Percentiles rank a stretch among this genome's conserved stretches.
Evolutionary conservation across 2,888 invertebrate genomes (phyloP).

Genomic region (Neoaliturus tenellus): DNA sequence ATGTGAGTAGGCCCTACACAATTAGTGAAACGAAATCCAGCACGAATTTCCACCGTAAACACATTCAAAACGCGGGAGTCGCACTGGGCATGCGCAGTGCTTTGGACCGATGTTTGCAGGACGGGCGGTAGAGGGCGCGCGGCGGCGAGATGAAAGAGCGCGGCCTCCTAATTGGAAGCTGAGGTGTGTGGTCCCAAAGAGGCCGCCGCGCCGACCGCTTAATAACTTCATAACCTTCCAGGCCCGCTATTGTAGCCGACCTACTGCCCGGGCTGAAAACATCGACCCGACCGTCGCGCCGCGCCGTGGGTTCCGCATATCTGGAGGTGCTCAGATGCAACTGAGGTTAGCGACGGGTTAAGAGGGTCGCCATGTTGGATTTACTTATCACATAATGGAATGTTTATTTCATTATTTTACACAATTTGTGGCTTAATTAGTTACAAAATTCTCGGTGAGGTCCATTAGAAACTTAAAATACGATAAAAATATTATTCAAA

Average conservation of each 20-base stretch:
- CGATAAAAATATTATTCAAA: too few relatives aligned
- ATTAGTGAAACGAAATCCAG: too few relatives aligned
- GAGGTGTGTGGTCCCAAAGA: slow-evolving; percentile 63
- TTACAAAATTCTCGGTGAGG: too few relatives aligned
- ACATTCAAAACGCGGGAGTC: too few relatives aligned
- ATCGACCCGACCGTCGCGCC: slow-evolving; percentile 26
- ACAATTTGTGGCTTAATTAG: too few relatives aligned
- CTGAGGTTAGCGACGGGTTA: too few relatives aligned
- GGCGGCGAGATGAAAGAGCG: slow-evolving; percentile 64
- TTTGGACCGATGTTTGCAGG: slow-evolving; percentile 53
- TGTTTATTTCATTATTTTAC: too few relatives aligned
- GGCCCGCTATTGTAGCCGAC: slow-evolving; percentile 29
- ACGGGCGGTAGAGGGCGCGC: slow-evolving; percentile 31
- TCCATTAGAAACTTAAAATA: too few relatives aligned
- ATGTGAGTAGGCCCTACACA: too few relatives aligned
- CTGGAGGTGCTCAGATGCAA: neutral
- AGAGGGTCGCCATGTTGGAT: too few relatives aligned
- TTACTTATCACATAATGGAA: too few relatives aligned
- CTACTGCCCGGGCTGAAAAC: slow-evolving; percentile 50
- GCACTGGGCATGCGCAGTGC: neutral
- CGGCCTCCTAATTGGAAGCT: slow-evolving; percentile 62
- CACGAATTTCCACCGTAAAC: too few relatives aligned
- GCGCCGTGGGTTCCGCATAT: neutral
- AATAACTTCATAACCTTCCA: slow-evolving; percentile 60
- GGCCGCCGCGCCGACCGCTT: slow-evolving; percentile 56